Conservation (phyloP, 2,113 vertebrate genomes). For the Notarius lentiginosus region DNA sequence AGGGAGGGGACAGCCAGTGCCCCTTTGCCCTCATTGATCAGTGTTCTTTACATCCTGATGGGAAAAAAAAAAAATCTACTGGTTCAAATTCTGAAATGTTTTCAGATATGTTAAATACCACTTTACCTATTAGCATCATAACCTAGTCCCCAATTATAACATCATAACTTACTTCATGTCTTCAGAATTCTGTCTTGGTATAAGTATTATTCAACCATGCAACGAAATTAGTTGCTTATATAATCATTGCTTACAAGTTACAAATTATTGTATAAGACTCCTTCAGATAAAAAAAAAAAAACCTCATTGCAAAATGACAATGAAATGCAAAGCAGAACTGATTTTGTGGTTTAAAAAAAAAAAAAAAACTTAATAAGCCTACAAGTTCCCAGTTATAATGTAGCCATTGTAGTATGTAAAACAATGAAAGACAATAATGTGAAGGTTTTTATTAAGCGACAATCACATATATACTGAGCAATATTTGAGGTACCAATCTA, state of each 20-base stretch:
- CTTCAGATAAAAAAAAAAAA: not conserved
- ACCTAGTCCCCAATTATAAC: not conserved
- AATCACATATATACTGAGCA: not conserved
- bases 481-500: not conserved
- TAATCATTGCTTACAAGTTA: not conserved
- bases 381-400: not conserved
- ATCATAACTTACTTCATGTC: not conserved
- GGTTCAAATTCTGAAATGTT: not conserved
- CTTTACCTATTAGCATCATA: not conserved
- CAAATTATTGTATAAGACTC: not conserved
- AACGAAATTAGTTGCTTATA: not conserved
- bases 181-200: not conserved
- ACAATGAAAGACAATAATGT: not conserved
- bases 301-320: not conserved
- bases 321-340: not conserved
- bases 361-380: not conserved
- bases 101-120: not conserved
- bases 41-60: not conserved
- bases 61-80: not conserved
- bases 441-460: not conserved
- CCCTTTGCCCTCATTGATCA: not conserved
- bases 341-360: not conserved
- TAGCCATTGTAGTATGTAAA: not conserved
- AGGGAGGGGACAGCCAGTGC: not conserved
- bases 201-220: not conserved